These are phyloP conservation scores for Meloidogyne hapla DNA, from an alignment of 1,140 invertebrate genomes.

Conservation along the genomic window DNA sequence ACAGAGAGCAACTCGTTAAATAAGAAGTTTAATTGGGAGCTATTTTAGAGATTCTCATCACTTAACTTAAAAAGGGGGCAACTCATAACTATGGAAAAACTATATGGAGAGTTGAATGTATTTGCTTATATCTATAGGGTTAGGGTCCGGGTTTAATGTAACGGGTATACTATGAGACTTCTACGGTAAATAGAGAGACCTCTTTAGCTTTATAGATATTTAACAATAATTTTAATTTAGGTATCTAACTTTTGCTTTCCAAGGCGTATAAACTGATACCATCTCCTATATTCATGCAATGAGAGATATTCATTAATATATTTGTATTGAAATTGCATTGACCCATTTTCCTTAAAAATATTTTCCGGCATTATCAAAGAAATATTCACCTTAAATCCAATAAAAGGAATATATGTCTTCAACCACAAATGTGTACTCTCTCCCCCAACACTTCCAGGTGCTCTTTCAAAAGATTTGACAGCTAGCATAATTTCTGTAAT, in stretches of 20 bases:
- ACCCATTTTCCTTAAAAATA: constrained; percentile 50
- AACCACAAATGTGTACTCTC: constrained; percentile 62
- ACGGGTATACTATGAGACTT: too few relatives aligned
- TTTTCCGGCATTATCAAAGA: background rate
- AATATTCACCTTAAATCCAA: constrained; percentile 45
- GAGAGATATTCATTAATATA: constrained; percentile 61
- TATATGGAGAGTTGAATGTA: too few relatives aligned
- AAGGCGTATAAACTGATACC: constrained; percentile 60
- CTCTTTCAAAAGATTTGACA: constrained; percentile 52
- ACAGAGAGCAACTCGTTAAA: too few relatives aligned
- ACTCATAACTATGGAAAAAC: too few relatives aligned
- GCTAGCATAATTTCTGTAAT: constrained; percentile 58
- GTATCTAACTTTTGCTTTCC: constrained; percentile 49
- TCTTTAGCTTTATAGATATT: too few relatives aligned
- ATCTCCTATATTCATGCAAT: constrained; percentile 51
- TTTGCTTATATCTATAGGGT: too few relatives aligned
- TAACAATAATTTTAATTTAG: constrained; percentile 8
- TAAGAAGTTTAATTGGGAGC: too few relatives aligned
- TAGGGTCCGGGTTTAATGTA: too few relatives aligned
- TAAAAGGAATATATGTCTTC: constrained; percentile 54
- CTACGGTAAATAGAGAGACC: too few relatives aligned
- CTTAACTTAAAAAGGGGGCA: too few relatives aligned
- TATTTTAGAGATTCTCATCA: too few relatives aligned
- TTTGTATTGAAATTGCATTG: constrained; percentile 62
- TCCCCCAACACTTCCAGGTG: constrained; percentile 53